These are phyloP conservation scores for Drosophila paramelanica DNA, from an alignment of 2,888 invertebrate genomes.

Conservation along the genomic window DNA sequence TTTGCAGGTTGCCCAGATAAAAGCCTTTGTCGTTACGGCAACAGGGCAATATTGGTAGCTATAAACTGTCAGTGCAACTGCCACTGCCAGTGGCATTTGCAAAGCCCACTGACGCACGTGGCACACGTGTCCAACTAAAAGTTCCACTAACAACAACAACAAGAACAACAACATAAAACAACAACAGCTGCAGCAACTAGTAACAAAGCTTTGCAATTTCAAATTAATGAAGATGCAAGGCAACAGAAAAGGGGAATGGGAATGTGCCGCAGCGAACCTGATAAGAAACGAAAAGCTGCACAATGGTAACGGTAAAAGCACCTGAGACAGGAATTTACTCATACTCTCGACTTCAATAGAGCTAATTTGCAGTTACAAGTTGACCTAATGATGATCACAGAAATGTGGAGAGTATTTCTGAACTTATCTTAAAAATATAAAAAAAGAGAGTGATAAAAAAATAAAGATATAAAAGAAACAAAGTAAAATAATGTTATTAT, in stretches of 20 bases:
- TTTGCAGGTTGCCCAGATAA: constrained; percentile 50
- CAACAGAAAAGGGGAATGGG: background rate
- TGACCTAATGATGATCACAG: constrained; percentile 9
- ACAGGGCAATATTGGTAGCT: constrained; percentile 31
- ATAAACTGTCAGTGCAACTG: constrained; percentile 15
- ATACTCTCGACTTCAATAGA: background rate
- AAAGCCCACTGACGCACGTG: constrained; percentile 35
- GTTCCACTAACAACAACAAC: constrained; percentile 9
- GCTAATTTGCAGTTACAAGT: constrained; percentile 20
- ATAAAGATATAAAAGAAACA: too few relatives aligned
- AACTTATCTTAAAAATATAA: too few relatives aligned
- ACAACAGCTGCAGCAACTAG: constrained; percentile 13
- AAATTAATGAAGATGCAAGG: constrained; percentile 44
- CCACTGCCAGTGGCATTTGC: constrained; percentile 1
- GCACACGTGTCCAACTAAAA: constrained; percentile 39
- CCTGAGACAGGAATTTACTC: constrained; percentile 1
- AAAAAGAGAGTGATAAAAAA: too few relatives aligned
- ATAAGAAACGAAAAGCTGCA: constrained; percentile 36
- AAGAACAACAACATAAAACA: background rate
- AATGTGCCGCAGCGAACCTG: constrained; percentile 3
- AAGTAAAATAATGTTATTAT: too few relatives aligned
- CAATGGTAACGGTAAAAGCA: constrained; percentile 19
- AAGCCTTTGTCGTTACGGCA: constrained; percentile 5
- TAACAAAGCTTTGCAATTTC: constrained; percentile 31
- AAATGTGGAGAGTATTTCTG: background rate